Evolutionary conservation across 2,113 vertebrate species (phyloP).

Genomic region (Limanda limanda): DNA sequence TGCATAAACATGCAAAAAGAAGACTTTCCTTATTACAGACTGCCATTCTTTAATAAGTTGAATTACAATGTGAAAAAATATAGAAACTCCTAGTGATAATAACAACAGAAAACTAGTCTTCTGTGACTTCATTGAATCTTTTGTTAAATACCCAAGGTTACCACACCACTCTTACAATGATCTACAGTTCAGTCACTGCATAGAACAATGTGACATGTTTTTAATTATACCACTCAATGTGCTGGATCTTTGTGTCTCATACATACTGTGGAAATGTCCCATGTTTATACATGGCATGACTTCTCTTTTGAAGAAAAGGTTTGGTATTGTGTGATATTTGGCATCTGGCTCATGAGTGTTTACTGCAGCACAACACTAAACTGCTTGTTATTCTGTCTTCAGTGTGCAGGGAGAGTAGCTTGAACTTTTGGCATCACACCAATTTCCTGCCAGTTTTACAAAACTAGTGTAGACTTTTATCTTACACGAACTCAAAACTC

Average conservation of each 20-base stretch:
- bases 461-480: neutral
- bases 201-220: too few relatives aligned
- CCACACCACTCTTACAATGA: neutral
- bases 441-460: neutral
- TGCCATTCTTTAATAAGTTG: too few relatives aligned
- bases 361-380: conserved; percentile 9
- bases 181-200: too few relatives aligned
- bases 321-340: conserved; percentile 17
- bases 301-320: neutral
- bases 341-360: conserved; percentile 8
- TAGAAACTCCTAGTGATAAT: neutral
- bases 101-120: neutral
- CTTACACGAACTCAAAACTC: neutral
- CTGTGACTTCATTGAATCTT: too few relatives aligned
- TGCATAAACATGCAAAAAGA: neutral
- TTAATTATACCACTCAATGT: neutral
- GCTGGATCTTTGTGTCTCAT: conserved; percentile 18
- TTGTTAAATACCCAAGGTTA: neutral
- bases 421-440: neutral
- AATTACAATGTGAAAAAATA: neutral
- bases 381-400: conserved; percentile 13
- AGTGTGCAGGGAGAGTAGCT: neutral
- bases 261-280: neutral
- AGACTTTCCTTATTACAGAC: too few relatives aligned
- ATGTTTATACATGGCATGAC: conserved; percentile 7